These are phyloP conservation scores for Opisthocomus hoazin DNA, from an alignment of 2,113 vertebrate species.

Conservation along the genomic window DNA sequence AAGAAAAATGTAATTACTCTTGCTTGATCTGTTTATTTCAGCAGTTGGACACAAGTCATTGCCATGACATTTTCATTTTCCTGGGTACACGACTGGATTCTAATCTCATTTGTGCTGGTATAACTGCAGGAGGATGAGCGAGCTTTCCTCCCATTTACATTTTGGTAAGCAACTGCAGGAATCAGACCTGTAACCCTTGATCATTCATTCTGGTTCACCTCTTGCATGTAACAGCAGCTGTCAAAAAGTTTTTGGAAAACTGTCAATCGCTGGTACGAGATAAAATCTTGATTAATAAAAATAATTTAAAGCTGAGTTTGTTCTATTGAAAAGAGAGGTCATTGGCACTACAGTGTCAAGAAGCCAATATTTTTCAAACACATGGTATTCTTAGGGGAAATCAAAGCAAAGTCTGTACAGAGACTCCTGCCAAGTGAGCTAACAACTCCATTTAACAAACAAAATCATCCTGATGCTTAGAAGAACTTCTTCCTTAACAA, in stretches of 20 bases:
- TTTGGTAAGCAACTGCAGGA: background rate
- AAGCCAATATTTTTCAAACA: slow-evolving; percentile 57
- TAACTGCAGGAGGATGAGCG: background rate
- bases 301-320: slow-evolving; percentile 61
- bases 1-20: slow-evolving; percentile 59
- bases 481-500: slow-evolving; percentile 15
- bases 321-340: slow-evolving; percentile 57
- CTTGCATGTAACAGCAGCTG: slow-evolving; percentile 48
- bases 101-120: slow-evolving; percentile 18
- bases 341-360: slow-evolving; percentile 31
- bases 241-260: slow-evolving; percentile 63
- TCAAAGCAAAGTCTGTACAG: slow-evolving; percentile 43
- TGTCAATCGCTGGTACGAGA: slow-evolving; percentile 57
- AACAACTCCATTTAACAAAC: slow-evolving; percentile 57
- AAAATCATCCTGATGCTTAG: background rate
- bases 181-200: slow-evolving; percentile 32
- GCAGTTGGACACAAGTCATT: slow-evolving; percentile 56
- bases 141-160: background rate
- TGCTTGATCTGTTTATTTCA: slow-evolving; percentile 65
- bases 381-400: slow-evolving; percentile 46
- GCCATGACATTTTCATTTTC: slow-evolving; percentile 61
- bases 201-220: slow-evolving; percentile 56
- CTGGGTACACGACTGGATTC: background rate
- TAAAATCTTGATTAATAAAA: slow-evolving; percentile 71
- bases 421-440: slow-evolving; percentile 31